Conservation (phyloP, 2,888 invertebrate genomes). For the Augiades crinisus region DNA sequence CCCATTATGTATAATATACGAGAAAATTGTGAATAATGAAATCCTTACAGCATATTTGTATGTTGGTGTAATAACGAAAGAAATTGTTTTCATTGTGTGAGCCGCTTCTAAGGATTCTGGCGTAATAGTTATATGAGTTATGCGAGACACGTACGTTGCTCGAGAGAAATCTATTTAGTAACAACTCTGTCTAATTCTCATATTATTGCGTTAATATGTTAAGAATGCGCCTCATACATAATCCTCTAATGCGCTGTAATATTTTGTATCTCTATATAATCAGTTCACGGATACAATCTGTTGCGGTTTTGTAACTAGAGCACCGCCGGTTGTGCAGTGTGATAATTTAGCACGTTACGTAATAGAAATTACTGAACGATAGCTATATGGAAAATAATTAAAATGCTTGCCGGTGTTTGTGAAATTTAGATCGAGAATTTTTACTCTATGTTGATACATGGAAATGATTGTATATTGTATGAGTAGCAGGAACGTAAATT, state of each 20-base stretch:
- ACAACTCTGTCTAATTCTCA: not conserved
- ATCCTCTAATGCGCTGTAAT: constrained; percentile 10
- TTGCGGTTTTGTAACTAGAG: constrained; percentile 27
- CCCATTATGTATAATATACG: too few relatives aligned
- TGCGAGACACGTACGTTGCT: not conserved
- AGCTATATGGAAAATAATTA: constrained; percentile 13
- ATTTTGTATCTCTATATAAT: constrained; percentile 19
- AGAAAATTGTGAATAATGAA: too few relatives aligned
- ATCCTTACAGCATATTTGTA: too few relatives aligned
- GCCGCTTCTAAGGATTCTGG: too few relatives aligned
- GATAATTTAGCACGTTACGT: constrained; percentile 17
- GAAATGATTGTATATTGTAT: too few relatives aligned
- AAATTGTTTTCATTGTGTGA: too few relatives aligned
- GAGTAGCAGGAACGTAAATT: too few relatives aligned
- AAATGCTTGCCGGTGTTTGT: constrained; percentile 6
- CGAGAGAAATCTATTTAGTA: not conserved
- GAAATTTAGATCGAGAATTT: not conserved
- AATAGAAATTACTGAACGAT: constrained; percentile 14
- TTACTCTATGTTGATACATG: too few relatives aligned
- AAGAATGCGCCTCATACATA: constrained; percentile 18
- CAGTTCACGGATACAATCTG: constrained; percentile 24
- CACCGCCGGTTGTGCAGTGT: constrained; percentile 22
- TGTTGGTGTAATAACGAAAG: too few relatives aligned
- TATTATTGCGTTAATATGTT: not conserved
- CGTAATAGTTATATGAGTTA: too few relatives aligned